Evolutionary conservation across 2,888 invertebrate genomes (phyloP).

Genomic region (Platycheirus albimanus): DNA sequence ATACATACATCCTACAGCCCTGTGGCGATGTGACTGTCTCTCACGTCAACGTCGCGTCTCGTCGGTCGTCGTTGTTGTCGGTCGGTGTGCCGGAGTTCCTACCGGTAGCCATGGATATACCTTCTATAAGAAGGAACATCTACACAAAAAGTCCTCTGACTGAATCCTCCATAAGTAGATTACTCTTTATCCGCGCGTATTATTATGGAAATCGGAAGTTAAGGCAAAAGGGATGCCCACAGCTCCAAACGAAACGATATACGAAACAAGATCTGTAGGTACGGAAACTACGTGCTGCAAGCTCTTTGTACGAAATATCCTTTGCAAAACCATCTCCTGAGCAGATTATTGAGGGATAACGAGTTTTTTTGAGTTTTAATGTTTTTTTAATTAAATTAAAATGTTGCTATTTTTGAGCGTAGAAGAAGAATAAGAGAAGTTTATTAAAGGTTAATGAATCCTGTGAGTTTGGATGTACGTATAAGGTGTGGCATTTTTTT

Average conservation of each 20-base stretch:
- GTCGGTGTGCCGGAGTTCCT: too few species aligned
- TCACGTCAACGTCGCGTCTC: slow-evolving; percentile 3
- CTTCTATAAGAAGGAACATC: neutral
- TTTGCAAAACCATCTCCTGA: slow-evolving; percentile 34
- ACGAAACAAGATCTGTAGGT: too few species aligned
- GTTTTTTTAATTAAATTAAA: slow-evolving; percentile 67
- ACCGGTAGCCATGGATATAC: too few species aligned
- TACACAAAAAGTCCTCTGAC: slow-evolving; percentile 1
- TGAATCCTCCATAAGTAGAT: slow-evolving; percentile 60
- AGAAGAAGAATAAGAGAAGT: too few species aligned
- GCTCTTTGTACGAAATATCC: slow-evolving; percentile 32
- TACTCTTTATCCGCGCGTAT: slow-evolving; percentile 68
- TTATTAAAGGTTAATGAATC: too few species aligned
- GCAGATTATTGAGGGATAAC: slow-evolving; percentile 61
- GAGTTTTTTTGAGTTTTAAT: slow-evolving; percentile 41
- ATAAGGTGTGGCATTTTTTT: too few species aligned
- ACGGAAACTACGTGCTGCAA: too few species aligned
- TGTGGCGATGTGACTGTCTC: too few species aligned
- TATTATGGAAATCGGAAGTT: slow-evolving; percentile 69
- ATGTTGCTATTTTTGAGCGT: slow-evolving; percentile 13
- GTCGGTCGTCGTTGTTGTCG: too few species aligned
- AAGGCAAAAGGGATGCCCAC: slow-evolving; percentile 37
- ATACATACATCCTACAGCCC: too few species aligned
- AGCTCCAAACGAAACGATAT: slow-evolving; percentile 7
- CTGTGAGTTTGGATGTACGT: too few species aligned